phyloP scores from a whole-genome alignment of 1,140 invertebrate species.

The Planococcus citri region DNA sequence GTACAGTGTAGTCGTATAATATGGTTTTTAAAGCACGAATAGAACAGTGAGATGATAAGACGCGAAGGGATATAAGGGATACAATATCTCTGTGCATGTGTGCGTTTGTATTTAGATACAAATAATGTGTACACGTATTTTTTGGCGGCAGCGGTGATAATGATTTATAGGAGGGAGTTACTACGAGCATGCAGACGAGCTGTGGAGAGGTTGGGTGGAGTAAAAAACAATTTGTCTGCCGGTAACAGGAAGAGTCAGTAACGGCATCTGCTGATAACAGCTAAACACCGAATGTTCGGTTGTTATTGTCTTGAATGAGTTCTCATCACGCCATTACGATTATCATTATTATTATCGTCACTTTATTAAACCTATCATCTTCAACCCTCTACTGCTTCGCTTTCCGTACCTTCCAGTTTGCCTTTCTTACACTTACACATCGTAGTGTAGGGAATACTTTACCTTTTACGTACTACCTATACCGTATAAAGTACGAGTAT shows the following conservation, averaged over 20 bases:
- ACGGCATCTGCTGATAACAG: constrained; percentile 19
- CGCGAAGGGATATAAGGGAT: too few relatives aligned
- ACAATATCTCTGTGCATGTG: background rate
- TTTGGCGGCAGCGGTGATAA: constrained; percentile 9
- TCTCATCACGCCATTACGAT: constrained; percentile 20
- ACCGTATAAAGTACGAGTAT: too few relatives aligned
- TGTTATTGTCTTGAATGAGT: constrained; percentile 15
- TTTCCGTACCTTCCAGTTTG: too few relatives aligned
- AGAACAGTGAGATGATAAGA: too few relatives aligned
- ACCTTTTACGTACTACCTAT: too few relatives aligned
- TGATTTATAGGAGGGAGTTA: background rate
- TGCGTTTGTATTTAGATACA: background rate
- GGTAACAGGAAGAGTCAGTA: constrained; percentile 17
- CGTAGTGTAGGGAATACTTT: too few relatives aligned
- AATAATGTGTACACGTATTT: background rate
- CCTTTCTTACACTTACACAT: too few relatives aligned
- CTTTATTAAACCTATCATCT: constrained; percentile 9
- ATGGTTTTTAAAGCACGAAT: too few relatives aligned
- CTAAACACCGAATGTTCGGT: constrained; percentile 13
- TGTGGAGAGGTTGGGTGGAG: background rate
- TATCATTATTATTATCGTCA: constrained; percentile 20
- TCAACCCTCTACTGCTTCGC: too few relatives aligned
- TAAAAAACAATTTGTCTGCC: constrained; percentile 14
- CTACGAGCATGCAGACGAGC: background rate
- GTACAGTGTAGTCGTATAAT: too few relatives aligned